Base-by-base conservation (phyloP, 1,140 invertebrate species). In the Chironomus striatipennis region DNA sequence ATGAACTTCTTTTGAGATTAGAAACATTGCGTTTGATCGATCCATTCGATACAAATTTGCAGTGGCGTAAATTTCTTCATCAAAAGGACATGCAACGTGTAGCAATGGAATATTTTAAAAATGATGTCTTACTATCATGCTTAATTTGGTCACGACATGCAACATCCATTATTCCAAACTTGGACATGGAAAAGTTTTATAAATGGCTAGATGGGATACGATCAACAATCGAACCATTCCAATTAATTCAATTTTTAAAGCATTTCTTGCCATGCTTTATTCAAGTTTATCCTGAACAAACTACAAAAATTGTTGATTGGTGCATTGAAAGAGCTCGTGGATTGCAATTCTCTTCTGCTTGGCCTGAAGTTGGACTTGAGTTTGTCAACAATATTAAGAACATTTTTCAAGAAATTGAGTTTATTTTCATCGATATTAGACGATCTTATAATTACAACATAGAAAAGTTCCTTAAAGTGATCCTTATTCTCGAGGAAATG, bases 61-160 rank as follows among this genome's bases (percentile, higher is more conserved):
- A 82, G 17, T 82, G 81, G 81, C 80, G 81, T 75, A 81, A 80
- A 76, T 82, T 82, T 74, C 77, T 82, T 7, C 80, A 81, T 74
- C 77, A 82, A 73, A 77, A 76, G 24, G 81, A 81, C 76, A 74
- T 82, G 15, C 74, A 78, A 0, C 77, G 78, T 21, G 74, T 77
- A 34, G 76, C 81, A 0, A 78, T 78, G 18, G 76, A 78, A 7
- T 74, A 80, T 74, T 81, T 81, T 20, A 79, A 78, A 34, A 77
- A 73, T 7, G 78, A 82, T 34, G 82, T 82, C 76, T 76, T 77
- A 6, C 76, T 76, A 0, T 80, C 81, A 3, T 81, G 80, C 24
- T 76, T 82, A 1, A 81, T 82, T 8, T 82, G 80, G 80, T 78
- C 79, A 2, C 77, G 81, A 0, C 81, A 82, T 34, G 77, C 78